Conservation (phyloP, 2,888 invertebrate species). For the Prosopocoilus inquinatus region DNA sequence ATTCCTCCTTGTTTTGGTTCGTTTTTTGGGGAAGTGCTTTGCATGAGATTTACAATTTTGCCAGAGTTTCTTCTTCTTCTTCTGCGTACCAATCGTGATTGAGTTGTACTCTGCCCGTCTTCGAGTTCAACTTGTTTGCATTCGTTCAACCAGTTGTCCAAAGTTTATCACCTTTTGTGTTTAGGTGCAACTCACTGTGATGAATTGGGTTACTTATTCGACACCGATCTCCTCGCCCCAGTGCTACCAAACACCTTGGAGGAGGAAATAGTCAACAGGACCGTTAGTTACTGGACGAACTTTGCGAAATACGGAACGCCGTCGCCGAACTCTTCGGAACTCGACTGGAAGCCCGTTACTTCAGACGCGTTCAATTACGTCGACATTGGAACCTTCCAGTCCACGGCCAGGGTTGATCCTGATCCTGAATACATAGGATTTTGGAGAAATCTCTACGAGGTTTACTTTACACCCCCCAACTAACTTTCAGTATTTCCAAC, state of each 20-base stretch:
- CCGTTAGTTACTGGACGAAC: slow-evolving; percentile 36
- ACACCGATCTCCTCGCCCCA: slow-evolving; percentile 14
- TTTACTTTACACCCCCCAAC: not conserved
- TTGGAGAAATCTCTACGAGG: slow-evolving; percentile 33
- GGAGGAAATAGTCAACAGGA: slow-evolving; percentile 24
- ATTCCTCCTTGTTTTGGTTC: too few relatives aligned
- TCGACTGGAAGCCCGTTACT: slow-evolving; percentile 34
- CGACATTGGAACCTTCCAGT: slow-evolving; percentile 36
- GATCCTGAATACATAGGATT: slow-evolving; percentile 36
- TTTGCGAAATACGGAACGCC: slow-evolving; percentile 37
- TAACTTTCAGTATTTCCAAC: too few relatives aligned
- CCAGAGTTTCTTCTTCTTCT: too few relatives aligned
- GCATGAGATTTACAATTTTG: too few relatives aligned
- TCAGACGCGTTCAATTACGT: slow-evolving; percentile 32
- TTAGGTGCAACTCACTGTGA: slow-evolving; percentile 35
- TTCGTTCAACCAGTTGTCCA: too few relatives aligned
- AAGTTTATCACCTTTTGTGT: too few relatives aligned
- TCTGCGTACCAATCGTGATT: too few relatives aligned
- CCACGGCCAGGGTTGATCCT: slow-evolving; percentile 28
- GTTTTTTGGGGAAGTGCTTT: too few relatives aligned
- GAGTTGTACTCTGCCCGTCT: too few relatives aligned
- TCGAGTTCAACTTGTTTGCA: too few relatives aligned
- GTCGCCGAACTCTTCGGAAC: slow-evolving; percentile 22
- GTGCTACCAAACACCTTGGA: slow-evolving; percentile 26
- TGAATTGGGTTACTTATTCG: slow-evolving; percentile 38